Percentiles rank a stretch among this genome's conserved stretches.
Conservation (phyloP, 2,113 vertebrate species). For the Paramormyrops kingsleyae region DNA sequence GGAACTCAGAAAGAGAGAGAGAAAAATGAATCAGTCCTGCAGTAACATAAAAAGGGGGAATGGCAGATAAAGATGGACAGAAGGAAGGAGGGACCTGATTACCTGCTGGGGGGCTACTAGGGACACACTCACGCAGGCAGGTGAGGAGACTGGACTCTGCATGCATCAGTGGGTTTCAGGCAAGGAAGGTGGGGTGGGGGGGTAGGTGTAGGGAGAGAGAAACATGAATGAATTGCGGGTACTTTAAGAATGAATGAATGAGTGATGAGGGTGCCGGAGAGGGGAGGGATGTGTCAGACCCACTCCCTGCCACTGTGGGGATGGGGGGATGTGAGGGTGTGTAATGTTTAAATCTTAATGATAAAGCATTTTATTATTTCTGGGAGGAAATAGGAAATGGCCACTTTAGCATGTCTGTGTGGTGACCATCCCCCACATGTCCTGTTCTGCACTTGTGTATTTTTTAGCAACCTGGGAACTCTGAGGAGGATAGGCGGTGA, state of each 20-base stretch:
- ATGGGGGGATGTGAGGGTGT: not conserved
- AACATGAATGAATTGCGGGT: conserved; percentile 16
- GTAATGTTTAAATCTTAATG: not conserved
- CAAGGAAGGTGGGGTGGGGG: not conserved
- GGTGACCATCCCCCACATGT: not conserved
- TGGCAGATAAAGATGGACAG: not conserved
- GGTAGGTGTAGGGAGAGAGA: not conserved
- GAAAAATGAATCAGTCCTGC: not conserved
- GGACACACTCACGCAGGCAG: not conserved
- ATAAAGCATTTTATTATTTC: not conserved
- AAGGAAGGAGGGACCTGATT: not conserved
- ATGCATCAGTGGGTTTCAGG: not conserved
- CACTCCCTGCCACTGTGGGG: not conserved
- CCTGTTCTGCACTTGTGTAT: not conserved
- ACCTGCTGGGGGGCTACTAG: not conserved
- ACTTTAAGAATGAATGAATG: conserved; percentile 23
- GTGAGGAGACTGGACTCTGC: not conserved
- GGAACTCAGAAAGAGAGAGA: not conserved
- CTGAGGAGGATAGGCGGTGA: conserved; percentile 10
- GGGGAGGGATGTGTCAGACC: not conserved
- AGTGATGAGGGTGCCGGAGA: not conserved
- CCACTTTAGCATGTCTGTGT: not conserved
- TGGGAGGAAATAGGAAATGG: not conserved
- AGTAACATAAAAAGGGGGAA: not conserved
- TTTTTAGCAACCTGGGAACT: not conserved